A percentile compares a stretch with the other conserved stretches of the same genome.
Evolutionary conservation across 2,888 invertebrate species (phyloP).

Genomic region (Anthophora plumipes): DNA sequence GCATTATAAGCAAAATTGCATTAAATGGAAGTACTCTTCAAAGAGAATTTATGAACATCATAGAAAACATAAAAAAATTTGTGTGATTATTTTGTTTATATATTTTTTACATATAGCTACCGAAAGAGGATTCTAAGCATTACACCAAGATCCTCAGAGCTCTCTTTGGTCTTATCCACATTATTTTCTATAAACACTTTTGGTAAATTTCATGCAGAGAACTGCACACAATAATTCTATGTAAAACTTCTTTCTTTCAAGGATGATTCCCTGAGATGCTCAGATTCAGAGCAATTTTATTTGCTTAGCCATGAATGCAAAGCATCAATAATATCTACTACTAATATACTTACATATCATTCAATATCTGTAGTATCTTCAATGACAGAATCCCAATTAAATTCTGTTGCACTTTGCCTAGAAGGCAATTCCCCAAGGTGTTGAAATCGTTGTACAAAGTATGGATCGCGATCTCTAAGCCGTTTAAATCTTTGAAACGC

Average conservation of each 20-base stretch:
- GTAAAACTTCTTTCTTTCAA: slow-evolving; percentile 64
- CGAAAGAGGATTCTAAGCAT: slow-evolving; percentile 70
- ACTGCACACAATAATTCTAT: slow-evolving; percentile 56
- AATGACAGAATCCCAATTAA: slow-evolving; percentile 94
- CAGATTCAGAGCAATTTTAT: slow-evolving; percentile 56
- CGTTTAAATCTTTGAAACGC: slow-evolving; percentile 94
- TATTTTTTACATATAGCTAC: slow-evolving; percentile 69
- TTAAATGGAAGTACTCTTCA: slow-evolving; percentile 75
- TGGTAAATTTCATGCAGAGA: slow-evolving; percentile 65
- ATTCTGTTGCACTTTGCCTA: slow-evolving; percentile 91
- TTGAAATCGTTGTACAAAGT: slow-evolving; percentile 93
- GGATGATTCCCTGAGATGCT: slow-evolving; percentile 68
- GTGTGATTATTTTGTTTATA: slow-evolving; percentile 66
- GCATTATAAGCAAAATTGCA: slow-evolving; percentile 60
- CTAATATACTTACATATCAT: slow-evolving; percentile 71
- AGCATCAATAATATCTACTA: slow-evolving; percentile 48
- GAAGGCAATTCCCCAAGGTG: slow-evolving; percentile 93
- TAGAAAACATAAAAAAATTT: slow-evolving; percentile 74
- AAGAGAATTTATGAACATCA: slow-evolving; percentile 66
- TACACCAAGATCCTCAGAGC: slow-evolving; percentile 69
- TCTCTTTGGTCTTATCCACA: slow-evolving; percentile 77
- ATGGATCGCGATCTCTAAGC: slow-evolving; percentile 91
- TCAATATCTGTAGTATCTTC: slow-evolving; percentile 87
- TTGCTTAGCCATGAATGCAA: slow-evolving; percentile 46
- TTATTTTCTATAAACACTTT: slow-evolving; percentile 71